Conservation (phyloP, 2,113 vertebrate genomes). For the Clarias magur region DNA sequence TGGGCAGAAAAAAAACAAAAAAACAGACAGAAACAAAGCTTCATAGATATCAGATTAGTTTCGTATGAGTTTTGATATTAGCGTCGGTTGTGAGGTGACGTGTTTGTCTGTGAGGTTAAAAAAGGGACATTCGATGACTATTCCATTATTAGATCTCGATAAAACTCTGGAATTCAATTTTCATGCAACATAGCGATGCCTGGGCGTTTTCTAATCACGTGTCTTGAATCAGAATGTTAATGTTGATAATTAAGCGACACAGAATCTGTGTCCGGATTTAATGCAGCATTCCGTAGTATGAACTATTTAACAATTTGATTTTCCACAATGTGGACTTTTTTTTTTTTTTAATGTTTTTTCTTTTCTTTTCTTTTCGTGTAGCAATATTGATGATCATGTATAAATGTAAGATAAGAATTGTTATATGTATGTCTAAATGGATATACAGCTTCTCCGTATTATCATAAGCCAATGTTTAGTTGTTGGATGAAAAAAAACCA, state of each 20-base stretch:
- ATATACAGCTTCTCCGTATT: slow-evolving; percentile 67
- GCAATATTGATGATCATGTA: slow-evolving; percentile 76
- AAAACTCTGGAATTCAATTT: slow-evolving; percentile 25
- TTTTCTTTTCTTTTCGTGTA: slow-evolving; percentile 70
- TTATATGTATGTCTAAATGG: slow-evolving; percentile 71
- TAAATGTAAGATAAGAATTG: slow-evolving; percentile 74
- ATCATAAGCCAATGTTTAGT: slow-evolving; percentile 51
- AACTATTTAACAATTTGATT: slow-evolving; percentile 59
- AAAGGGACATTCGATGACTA: not conserved
- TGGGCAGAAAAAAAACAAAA: not conserved
- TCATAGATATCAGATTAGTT: not conserved
- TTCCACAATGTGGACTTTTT: slow-evolving; percentile 70
- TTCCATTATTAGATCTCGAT: slow-evolving; percentile 9
- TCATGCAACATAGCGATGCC: slow-evolving; percentile 41
- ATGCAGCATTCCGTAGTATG: slow-evolving; percentile 47
- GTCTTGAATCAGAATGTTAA: slow-evolving; percentile 15
- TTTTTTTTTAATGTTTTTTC: slow-evolving; percentile 50
- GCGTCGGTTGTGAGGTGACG: slow-evolving; percentile 18
- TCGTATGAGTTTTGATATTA: slow-evolving; percentile 24
- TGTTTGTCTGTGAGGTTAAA: not conserved
- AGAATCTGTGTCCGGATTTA: slow-evolving; percentile 41
- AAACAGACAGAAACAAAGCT: not conserved
- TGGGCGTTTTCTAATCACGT: not conserved
- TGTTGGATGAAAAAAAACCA: slow-evolving; percentile 47
- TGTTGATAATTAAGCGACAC: slow-evolving; percentile 32